Evolutionary conservation across 2,113 vertebrate genomes (phyloP), one percentile per base, ranked within the genome.

Genomic region (Trichomycterus rosablanca): DNA sequence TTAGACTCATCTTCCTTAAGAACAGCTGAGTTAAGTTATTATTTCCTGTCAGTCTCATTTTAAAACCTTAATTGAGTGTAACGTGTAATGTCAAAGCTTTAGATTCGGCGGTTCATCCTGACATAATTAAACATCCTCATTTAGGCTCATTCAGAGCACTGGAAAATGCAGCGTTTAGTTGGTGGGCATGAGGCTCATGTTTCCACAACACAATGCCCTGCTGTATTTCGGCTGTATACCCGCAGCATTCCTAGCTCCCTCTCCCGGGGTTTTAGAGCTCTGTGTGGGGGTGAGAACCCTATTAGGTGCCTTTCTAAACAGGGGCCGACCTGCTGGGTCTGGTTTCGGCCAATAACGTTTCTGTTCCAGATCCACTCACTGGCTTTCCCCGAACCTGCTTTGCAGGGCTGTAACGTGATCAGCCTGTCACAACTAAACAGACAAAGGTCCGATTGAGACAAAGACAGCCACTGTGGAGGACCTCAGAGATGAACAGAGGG

Each of bases 241-340:
- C 39, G 37, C 20, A 19, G 50, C 34, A 30, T 58, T 39, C 59
- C 26, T 14, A 35, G 30, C 34, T 20, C 15, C 59, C 48, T 72
- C 70, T 40, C 10, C 14, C 7, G 59, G 40, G 59, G 40, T 16
- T 40, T 59, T 63, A 3, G 22, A 45, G 14, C 66, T 57, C 70
- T 35, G 70, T 46, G 59, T 67, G 69, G 70, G 64, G 59, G 70
- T 63, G 26, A 68, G 46, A 63, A 67, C 70, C 59, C 66, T 45
- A 63, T 67, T 67, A 61, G 67, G 35, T 63, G 24, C 52, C 53
- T 67, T 49, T 37, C 59, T 45, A 58, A 59, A 75, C 60, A 68
- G 1, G 28, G 32, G 48, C 53, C 16, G 50, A 64, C 64, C 54
- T 40, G 9, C 4, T 0, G 22, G 63, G 24, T 59, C 49, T 23